phyloP scores from a whole-genome alignment of 1,140 invertebrate genomes.

The Latrodectus geometricus region DNA sequence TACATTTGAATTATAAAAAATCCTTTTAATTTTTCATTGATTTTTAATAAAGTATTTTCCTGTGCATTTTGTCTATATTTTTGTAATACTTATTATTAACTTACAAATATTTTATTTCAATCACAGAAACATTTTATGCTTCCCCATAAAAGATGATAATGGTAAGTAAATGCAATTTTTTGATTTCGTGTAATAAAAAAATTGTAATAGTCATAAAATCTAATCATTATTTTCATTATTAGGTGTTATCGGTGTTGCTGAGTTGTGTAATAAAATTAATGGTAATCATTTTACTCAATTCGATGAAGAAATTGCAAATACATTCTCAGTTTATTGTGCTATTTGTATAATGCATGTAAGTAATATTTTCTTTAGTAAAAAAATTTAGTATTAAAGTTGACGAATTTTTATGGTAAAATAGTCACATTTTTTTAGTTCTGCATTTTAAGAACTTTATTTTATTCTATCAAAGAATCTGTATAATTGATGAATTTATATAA shows the following conservation, averaged over 20 bases:
- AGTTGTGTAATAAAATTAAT: constrained; percentile 83
- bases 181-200: background rate
- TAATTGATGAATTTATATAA: background rate
- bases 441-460: background rate
- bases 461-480: background rate
- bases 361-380: background rate
- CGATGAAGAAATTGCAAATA: constrained; percentile 85
- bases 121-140: constrained; percentile 82
- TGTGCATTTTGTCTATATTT: no score
- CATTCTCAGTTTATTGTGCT: constrained; percentile 87
- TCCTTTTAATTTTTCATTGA: background rate
- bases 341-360: constrained; percentile 81
- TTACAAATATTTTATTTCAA: constrained; percentile 9
- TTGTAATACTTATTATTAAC: background rate
- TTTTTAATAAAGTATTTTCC: no score
- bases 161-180: constrained; percentile 36
- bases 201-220: background rate
- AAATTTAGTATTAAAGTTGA: no score
- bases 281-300: constrained; percentile 81
- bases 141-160: constrained; percentile 84
- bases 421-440: background rate
- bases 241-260: constrained; percentile 81
- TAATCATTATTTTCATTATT: background rate
- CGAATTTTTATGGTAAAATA: no score
- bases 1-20: background rate